Evolutionary conservation across 2,888 invertebrate species (phyloP), one percentile per base, ranked within the genome.

Genomic region (Drosophila rubida): DNA sequence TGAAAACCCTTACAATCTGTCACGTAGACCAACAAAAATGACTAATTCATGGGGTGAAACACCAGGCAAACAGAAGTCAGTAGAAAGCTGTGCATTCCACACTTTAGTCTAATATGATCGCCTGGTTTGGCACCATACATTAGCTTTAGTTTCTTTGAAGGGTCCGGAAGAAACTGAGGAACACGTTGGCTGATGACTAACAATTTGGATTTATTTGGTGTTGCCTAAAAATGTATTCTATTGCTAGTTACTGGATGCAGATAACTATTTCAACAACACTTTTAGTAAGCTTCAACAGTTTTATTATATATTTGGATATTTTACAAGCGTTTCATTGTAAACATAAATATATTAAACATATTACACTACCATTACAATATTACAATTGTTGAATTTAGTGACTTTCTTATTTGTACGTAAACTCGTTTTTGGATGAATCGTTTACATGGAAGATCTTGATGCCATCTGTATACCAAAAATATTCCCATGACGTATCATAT

Each of bases 381-480:
- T 55, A 32, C 23, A 49, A 46, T 65, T 60, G 48, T 32, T 41
- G 57, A 60, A 32, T 51, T 44, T 37, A 46, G 60, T 65, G 71
- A 59, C 55, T 76, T 63, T 67, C 35, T 44, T 64, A 79, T 88
- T 83, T 80, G 87, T 87, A 88, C 81, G 58, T 80, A 68, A 80
- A 77, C 77, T 73, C 53, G 61, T 65, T 77, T 80, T 80, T 80
- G 50, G 55, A 59, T 72, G 46, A 57, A 58, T 55, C 60, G 48
- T 69, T 78, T 35, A 58, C 57, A 75, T 65, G 80, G 77, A 79
- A 85, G 76, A 85, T 71, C 83, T 71, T 44, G 62, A 67, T 76
- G 37, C 45, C 51, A 13, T 51, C 50, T 51, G 23, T 42, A 54
- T 60, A 46, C 44, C 44, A 42, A 46, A 61, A 44, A 41, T 57